A percentile compares a stretch with the other conserved stretches of the same genome.
Conservation (phyloP, 2,113 vertebrate genomes). For the Myiopsitta monachus region DNA sequence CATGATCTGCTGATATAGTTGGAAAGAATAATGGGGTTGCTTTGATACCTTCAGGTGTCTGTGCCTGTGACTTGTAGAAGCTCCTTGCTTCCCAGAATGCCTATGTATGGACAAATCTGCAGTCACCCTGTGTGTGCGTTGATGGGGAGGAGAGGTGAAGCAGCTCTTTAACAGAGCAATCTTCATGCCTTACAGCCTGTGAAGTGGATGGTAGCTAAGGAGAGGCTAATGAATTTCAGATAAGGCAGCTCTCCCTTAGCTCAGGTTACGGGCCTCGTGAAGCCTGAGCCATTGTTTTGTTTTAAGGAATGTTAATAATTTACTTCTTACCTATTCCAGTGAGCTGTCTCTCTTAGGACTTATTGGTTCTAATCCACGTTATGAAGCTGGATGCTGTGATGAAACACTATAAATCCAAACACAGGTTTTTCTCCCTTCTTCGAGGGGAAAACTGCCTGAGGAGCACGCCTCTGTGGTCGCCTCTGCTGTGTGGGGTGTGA, state of each 20-base stretch:
- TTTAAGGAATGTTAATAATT: conserved; percentile 18
- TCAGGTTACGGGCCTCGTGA: background rate
- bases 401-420: background rate
- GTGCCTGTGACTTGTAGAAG: background rate
- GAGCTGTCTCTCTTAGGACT: background rate
- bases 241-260: background rate
- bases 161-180: background rate
- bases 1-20: background rate
- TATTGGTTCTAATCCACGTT: background rate
- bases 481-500: background rate
- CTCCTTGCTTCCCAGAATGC: background rate
- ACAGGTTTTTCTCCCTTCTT: background rate
- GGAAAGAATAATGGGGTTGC: background rate
- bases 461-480: rapidly evolving
- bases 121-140: background rate
- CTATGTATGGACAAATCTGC: background rate
- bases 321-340: background rate
- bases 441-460: background rate
- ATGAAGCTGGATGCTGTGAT: rapidly evolving
- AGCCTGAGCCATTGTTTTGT: background rate
- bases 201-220: background rate
- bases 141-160: background rate
- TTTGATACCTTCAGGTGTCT: background rate
- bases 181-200: background rate
- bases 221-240: conserved; percentile 30